Conservation (phyloP, 1,140 invertebrate species). For the Geopemphigus sp. region DNA sequence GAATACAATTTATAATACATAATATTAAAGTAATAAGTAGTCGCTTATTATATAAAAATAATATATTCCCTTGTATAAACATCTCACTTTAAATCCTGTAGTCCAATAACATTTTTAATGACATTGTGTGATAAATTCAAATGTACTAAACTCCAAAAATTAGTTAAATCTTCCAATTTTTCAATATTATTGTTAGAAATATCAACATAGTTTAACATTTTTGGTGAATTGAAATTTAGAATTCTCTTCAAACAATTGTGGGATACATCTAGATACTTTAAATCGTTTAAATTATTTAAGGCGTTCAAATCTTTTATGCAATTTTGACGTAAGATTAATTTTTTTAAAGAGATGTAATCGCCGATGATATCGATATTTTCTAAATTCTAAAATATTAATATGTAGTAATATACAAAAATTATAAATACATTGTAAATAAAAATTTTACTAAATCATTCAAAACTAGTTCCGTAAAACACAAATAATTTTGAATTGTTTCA, state of each 20-base stretch:
- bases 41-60: too few relatives aligned
- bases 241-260: constrained; percentile 7
- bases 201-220: neutral
- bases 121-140: constrained; percentile 18
- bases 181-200: constrained; percentile 22
- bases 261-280: constrained; percentile 33
- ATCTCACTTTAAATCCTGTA: constrained; percentile 18
- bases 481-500: neutral
- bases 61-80: too few relatives aligned
- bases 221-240: constrained; percentile 20
- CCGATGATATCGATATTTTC: neutral
- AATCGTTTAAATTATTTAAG: neutral
- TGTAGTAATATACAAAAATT: neutral
- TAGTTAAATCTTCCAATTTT: neutral
- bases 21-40: too few relatives aligned
- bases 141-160: constrained; percentile 26
- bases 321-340: neutral
- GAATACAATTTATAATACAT: neutral
- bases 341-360: constrained; percentile 19
- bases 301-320: neutral
- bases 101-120: neutral
- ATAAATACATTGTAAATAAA: neutral
- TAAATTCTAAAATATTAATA: constrained; percentile 18
- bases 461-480: constrained; percentile 2
- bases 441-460: constrained; percentile 21